A percentile compares a stretch with the other conserved stretches of the same genome.
These are phyloP conservation scores for Oceanodroma tethys DNA, from an alignment of 2,113 vertebrate genomes.

Conservation along the genomic window DNA sequence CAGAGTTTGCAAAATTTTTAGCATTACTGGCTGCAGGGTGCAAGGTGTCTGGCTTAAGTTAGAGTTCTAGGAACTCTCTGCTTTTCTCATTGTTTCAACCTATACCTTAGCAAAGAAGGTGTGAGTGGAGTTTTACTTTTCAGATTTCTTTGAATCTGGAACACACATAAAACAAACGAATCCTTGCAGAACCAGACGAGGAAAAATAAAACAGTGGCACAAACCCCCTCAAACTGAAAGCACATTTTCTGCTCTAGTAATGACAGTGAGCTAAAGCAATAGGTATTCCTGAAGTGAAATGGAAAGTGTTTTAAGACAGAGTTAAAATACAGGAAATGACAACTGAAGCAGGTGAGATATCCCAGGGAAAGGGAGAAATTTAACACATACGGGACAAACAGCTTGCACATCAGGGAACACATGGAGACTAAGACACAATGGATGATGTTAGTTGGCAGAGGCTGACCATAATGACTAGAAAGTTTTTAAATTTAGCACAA, in stretches of 20 bases:
- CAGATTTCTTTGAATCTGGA: not conserved
- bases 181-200: not conserved
- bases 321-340: not conserved
- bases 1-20: not conserved
- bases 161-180: not conserved
- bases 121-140: not conserved
- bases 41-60: not conserved
- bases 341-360: not conserved
- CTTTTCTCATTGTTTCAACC: not conserved
- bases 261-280: not conserved
- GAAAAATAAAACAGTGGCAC: not conserved
- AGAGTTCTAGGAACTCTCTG: not conserved
- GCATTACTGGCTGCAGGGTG: not conserved
- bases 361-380: not conserved
- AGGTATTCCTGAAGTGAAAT: not conserved
- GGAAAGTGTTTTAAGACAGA: not conserved
- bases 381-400: not conserved
- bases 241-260: not conserved
- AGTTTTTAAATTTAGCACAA: not conserved
- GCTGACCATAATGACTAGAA: not conserved
- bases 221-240: not conserved
- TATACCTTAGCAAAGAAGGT: not conserved
- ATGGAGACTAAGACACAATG: not conserved
- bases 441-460: not conserved
- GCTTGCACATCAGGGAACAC: not conserved